Evolutionary conservation across 2,113 vertebrate species (phyloP), one percentile per base, ranked within the genome.

Genomic region (Asarcornis scutulata): DNA sequence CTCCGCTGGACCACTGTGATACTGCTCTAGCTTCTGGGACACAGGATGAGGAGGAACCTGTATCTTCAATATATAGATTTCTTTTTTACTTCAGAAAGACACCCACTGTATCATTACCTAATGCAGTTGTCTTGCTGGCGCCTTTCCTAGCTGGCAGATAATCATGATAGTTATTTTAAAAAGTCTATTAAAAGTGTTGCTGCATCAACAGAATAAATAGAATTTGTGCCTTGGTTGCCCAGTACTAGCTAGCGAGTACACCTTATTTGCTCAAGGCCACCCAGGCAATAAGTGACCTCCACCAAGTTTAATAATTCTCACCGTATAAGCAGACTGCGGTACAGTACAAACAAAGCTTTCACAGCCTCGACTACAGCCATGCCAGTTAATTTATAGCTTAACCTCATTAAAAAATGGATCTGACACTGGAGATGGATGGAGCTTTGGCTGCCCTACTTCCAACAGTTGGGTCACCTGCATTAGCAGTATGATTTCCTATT

Each of bases 401-500:
- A 79, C 23, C 17, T 84, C 63, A 38, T 62, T 38, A 38, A 87
- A 87, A 90, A 64, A n/a, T 14, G 11, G 42, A 38, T 67, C 55
- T 71, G 23, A 76, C 17, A 31, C 32, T 66, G 32, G 20, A 82
- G 14, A 67, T 9, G 12, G 32, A 68, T 27, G 10, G 53, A 31
- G 77, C 55, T 79, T 68, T 79, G 67, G 53, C 38, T 63, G 48
- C 18, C 20, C 22, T 18, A 18, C 27, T 81, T 81, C 52, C 86
- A 85, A 55, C 53, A 82, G 76, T 36, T 82, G 46, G 46, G 71
- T 67, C 81, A 82, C 66, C 60, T 86, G 21, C 42, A 78, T 3
- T 2, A 1, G 46, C 68, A 38, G 10, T 56, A 62, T 0, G 0
- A 60, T 46, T 58, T 73, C 40, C 23, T 77, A 14, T 34, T 81